Conservation (phyloP, 2,888 invertebrate genomes). For the Pterostichus madidus region DNA sequence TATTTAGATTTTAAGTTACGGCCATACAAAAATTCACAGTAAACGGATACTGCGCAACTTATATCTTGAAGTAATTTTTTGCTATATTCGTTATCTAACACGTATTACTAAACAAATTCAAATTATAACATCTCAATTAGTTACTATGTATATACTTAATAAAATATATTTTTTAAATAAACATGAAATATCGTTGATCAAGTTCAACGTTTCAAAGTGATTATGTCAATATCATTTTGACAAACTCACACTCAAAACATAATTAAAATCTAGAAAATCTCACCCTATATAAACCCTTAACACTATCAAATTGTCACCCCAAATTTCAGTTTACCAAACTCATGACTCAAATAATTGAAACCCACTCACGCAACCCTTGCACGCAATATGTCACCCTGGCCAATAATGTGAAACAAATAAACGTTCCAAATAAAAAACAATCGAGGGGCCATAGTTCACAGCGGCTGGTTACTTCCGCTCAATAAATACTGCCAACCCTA, state of each 20-base stretch:
- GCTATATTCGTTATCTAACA: too few species aligned
- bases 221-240: conserved; percentile 8
- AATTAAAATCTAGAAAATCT: conserved; percentile 12
- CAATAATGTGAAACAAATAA: conserved; percentile 32
- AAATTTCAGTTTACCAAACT: not conserved
- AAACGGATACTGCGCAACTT: too few species aligned
- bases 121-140: too few species aligned
- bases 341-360: not conserved
- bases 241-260: not conserved
- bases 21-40: too few species aligned
- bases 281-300: not conserved
- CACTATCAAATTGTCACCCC: conserved; percentile 24
- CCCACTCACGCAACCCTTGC: not conserved
- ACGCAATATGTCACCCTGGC: conserved; percentile 6
- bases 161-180: too few species aligned
- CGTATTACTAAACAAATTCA: too few species aligned
- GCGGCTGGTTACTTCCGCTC: conserved; percentile 18
- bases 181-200: too few species aligned
- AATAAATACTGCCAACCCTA: conserved; percentile 55
- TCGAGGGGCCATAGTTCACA: conserved; percentile 15
- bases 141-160: too few species aligned
- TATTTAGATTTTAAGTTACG: too few species aligned
- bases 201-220: too few species aligned
- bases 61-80: too few species aligned
- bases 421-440: conserved; percentile 12